Conservation (phyloP, 2,888 invertebrate genomes). For the Eilema depressum region DNA sequence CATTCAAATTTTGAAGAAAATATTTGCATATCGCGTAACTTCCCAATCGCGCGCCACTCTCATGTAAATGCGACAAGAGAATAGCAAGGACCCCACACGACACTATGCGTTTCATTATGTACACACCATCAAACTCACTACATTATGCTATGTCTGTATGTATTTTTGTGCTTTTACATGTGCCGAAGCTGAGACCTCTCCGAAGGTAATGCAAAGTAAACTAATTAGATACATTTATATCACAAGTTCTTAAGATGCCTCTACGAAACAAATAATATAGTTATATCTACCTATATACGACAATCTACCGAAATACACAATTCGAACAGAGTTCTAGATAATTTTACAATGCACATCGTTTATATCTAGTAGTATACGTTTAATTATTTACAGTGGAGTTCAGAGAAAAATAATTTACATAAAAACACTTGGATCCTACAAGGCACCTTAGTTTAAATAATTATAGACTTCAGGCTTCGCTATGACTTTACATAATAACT, state of each 20-base stretch:
- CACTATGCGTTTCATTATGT: slow-evolving; percentile 71
- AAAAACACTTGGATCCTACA: slow-evolving; percentile 78
- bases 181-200: slow-evolving; percentile 62
- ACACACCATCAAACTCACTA: slow-evolving; percentile 69
- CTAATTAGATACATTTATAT: slow-evolving; percentile 85
- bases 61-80: slow-evolving; percentile 80
- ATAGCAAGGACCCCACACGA: slow-evolving; percentile 81
- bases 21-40: slow-evolving; percentile 86
- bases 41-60: slow-evolving; percentile 78
- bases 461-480: slow-evolving; percentile 84
- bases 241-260: slow-evolving; percentile 86
- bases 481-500: slow-evolving; percentile 86
- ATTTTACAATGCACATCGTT: slow-evolving; percentile 77
- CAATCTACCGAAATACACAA: slow-evolving; percentile 69
- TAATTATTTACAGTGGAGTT: slow-evolving; percentile 84
- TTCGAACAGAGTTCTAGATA: slow-evolving; percentile 74
- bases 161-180: slow-evolving; percentile 76
- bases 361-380: slow-evolving; percentile 84
- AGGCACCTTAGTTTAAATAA: slow-evolving; percentile 85
- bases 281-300: slow-evolving; percentile 76
- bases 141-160: slow-evolving; percentile 82
- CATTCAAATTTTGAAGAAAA: slow-evolving; percentile 80
- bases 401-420: slow-evolving; percentile 82
- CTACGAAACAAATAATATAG: slow-evolving; percentile 85
- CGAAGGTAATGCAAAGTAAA: slow-evolving; percentile 74